Evolutionary conservation across 1,140 invertebrate genomes (phyloP), one percentile per base, ranked within the genome.

Genomic region (Brachionus rubens): DNA sequence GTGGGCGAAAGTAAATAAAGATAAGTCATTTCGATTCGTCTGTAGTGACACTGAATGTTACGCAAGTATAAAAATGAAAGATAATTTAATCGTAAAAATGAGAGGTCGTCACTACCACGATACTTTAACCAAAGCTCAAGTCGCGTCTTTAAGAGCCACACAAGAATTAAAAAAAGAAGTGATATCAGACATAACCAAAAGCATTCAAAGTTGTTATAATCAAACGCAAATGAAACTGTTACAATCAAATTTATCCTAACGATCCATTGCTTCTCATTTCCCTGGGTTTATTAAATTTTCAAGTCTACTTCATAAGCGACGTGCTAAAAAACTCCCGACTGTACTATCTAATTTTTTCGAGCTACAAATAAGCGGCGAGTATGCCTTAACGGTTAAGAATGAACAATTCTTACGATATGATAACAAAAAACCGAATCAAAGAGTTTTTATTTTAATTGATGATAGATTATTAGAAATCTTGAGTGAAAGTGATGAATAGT

Each of bases 131-230:
- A 14, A 46, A 5, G 9, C 43, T 14, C 10, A 59, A 33, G 1
- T 59, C n/a, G 10, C 41, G 16, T 40, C 41, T 41, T 24, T 65
- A 7, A 19, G 41, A 24, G 21, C 36, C 16, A 21, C 33, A 33
- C 59, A 65, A 65, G 59, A 65, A 10, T 24, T 41, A 21, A 65
- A 65, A 65, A 41, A 65, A 41, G 19, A 65, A 19, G 33, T 65
- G 5, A 41, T 14, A 4, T 16, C 33, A 6, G 19, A 65, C 7
- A 41, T 41, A 21, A 41, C 59, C 4, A 65, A 65, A 43, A 21
- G 5, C 6, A 65, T 41, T 3, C 33, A 41, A 41, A 19, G 19
- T 7, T 43, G 33, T 21, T 65, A 65, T 40, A 65, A 41, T 24
- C 16, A 65, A 3, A 21, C 59, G 10, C 59, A 65, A 43, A 40